Evolutionary conservation across 2,888 invertebrate species (phyloP), one percentile per base, ranked within the genome.

Genomic region (Spisula solida): DNA sequence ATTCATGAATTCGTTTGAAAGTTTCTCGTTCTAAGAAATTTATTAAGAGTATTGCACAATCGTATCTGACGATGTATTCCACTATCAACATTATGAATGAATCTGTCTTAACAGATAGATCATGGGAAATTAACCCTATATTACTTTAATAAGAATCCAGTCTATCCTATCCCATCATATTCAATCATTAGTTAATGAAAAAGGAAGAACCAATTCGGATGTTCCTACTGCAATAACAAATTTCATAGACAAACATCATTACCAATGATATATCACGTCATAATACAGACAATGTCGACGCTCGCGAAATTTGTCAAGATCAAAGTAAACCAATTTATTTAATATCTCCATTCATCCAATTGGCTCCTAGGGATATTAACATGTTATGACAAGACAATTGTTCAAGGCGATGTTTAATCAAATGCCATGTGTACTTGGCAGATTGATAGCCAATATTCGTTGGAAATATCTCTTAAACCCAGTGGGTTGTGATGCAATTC

Each of bases 351-450:
- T 66, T 66, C 60, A 66, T 8, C 1, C 25, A 66, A 66, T 25
- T 25, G 25, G 25, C 60, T 66, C 25, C 60, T 4, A 25, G 60
- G 20, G n/a, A 25, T 66, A 25, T 25, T 25, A 66, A 66, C 25
- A n/a, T 25, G 60, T 66, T 66, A 66, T 66, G 60, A 66, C 60
- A 66, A 66, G n/a, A 12, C 60, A 66, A 66, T 66, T 66, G 60
- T 66, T 66, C 60, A 5, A 6, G 5, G 25, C 10, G 60, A 66
- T 66, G n/a, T 66, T 25, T 66, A 66, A 66, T 66, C 60, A 25
- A 25, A n/a, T 25, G 60, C 4, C n/a, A 10, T 25, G 60, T 66
- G 60, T 8, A 25, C 25, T 25, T 66, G 60, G 25, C 60, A 66
- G n/a, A 25, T 10, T 10, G 25, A 25, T 66, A 66, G 25, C 25